These are phyloP conservation scores for Neosilurus hyrtlii DNA, from an alignment of 2,797 vertebrate species.

Conservation along the genomic window DNA sequence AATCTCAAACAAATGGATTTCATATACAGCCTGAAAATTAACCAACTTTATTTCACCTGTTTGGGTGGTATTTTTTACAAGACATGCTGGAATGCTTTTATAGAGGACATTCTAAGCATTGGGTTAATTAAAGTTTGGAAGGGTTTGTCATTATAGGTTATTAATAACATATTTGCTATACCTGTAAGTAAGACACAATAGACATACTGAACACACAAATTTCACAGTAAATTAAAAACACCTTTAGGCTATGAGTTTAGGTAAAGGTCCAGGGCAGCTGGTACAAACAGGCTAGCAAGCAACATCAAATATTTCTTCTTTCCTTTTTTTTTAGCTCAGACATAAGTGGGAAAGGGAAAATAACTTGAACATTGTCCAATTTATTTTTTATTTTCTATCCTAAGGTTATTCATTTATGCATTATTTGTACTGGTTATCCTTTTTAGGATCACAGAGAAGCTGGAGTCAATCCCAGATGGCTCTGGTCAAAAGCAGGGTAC, in stretches of 20 bases:
- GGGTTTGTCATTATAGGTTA: background rate
- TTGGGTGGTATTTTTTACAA: constrained; percentile 48
- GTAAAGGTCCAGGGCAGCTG: background rate
- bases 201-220: background rate
- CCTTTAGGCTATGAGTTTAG: background rate
- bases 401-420: too few relatives aligned
- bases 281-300: background rate
- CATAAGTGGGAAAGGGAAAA: too few relatives aligned
- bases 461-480: too few relatives aligned
- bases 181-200: background rate
- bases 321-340: too few relatives aligned
- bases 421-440: too few relatives aligned
- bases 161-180: background rate
- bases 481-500: too few relatives aligned
- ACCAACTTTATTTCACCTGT: constrained; percentile 72
- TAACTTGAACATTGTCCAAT: too few relatives aligned
- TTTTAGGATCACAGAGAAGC: too few relatives aligned
- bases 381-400: too few relatives aligned
- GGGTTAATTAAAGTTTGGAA: background rate
- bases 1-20: constrained; percentile 78
- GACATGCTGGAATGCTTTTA: constrained; percentile 22
- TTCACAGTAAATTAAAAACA: background rate
- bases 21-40: constrained; percentile 75
- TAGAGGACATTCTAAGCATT: background rate
- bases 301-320: background rate